Evolutionary conservation across 2,113 vertebrate genomes (phyloP).

Genomic region (Pachycephala philippinensis): DNA sequence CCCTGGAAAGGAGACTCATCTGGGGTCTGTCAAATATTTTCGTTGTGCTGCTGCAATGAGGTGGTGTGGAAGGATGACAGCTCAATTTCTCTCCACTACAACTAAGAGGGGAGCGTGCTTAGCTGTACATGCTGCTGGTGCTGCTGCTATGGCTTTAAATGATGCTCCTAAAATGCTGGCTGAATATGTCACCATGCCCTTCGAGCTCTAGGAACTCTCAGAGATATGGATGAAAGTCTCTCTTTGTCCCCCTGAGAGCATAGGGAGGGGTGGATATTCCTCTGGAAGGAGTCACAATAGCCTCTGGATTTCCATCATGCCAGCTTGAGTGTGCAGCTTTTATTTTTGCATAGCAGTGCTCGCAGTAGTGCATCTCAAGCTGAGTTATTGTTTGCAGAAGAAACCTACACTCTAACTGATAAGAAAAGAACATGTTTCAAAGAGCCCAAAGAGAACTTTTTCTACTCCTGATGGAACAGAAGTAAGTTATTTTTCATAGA

Average conservation of each 20-base stretch:
- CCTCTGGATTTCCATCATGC: background rate
- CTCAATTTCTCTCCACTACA: background rate
- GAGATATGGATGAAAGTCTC: background rate
- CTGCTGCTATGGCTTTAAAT: background rate
- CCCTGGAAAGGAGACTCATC: background rate
- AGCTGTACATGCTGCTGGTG: background rate
- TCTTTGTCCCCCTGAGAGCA: background rate
- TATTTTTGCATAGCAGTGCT: background rate
- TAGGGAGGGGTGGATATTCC: background rate
- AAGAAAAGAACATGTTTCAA: background rate
- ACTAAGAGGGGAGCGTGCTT: background rate
- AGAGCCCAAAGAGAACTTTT: background rate
- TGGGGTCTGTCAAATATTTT: conserved; percentile 10
- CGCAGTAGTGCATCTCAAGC: background rate
- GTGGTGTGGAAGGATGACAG: background rate
- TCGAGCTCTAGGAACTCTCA: background rate
- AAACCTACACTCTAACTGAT: background rate
- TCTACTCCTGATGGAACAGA: background rate
- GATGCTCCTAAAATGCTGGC: background rate
- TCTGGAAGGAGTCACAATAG: background rate
- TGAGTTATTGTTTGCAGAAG: background rate
- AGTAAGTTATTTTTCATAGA: background rate
- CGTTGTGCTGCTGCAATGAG: background rate
- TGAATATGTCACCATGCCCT: background rate
- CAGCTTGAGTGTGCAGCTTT: background rate